These are phyloP conservation scores for Tiliacea aurago DNA, from an alignment of 2,888 invertebrate species.

Conservation along the genomic window DNA sequence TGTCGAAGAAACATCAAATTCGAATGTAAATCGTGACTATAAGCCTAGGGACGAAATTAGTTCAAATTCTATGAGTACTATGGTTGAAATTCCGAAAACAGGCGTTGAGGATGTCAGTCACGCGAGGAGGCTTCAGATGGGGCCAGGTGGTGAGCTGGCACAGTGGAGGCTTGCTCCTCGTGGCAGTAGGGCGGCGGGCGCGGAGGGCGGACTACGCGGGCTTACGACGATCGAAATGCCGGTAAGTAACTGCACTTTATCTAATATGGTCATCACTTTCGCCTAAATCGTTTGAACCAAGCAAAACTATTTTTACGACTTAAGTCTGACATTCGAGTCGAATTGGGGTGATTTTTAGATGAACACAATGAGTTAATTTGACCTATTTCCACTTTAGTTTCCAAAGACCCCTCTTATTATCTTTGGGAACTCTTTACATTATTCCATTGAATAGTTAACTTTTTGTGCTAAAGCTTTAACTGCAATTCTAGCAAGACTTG, in stretches of 20 bases:
- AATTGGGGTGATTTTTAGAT: background rate
- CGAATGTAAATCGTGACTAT: constrained; percentile 80
- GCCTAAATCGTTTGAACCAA: background rate
- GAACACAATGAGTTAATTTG: background rate
- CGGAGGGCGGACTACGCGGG: constrained; percentile 83
- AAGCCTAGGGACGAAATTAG: constrained; percentile 65
- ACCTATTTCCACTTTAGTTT: constrained; percentile 18
- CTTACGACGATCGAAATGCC: constrained; percentile 82
- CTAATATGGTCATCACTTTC: constrained; percentile 3
- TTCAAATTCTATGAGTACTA: constrained; percentile 68
- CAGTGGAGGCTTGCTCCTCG: constrained; percentile 83
- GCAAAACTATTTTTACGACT: background rate
- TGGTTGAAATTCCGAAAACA: constrained; percentile 72
- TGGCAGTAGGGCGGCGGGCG: constrained; percentile 86
- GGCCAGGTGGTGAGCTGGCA: constrained; percentile 87
- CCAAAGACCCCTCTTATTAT: constrained; percentile 17
- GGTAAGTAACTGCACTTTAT: constrained; percentile 77
- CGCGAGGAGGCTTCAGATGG: constrained; percentile 87
- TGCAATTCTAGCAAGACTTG: constrained; percentile 5
- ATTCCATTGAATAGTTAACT: background rate
- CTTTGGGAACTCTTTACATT: constrained; percentile 11
- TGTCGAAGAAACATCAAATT: constrained; percentile 87
- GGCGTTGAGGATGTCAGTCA: constrained; percentile 81
- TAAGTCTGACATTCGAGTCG: background rate
- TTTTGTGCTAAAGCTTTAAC: constrained; percentile 15